Base-by-base conservation (phyloP, 1,140 invertebrate species). In the Pachypeltis micranthus region DNA sequence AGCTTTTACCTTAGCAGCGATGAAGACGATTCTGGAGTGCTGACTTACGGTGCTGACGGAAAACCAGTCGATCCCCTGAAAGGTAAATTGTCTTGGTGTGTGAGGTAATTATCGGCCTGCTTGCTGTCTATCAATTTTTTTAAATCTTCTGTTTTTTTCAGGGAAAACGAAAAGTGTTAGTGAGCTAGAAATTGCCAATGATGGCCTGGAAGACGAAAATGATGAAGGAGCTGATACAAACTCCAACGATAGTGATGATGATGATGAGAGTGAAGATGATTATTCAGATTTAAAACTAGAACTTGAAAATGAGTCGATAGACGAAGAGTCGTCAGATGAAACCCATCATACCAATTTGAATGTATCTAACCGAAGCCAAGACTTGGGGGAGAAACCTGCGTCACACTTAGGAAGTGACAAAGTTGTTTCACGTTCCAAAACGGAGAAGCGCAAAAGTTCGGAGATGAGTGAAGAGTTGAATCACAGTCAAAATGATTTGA, bases 191-290 rank as follows among this genome's bases (percentile, higher is more conserved):
- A n/a, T n/a, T n/a, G n/a, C n/a, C n/a, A n/a, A n/a, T n/a, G n/a
- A n/a, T n/a, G n/a, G n/a, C n/a, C n/a, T n/a, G n/a, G 21, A 14
- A 3, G 14, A 24, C 25, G 54, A n/a, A 29, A 34, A 59, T 19
- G 57, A 27, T 21, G 25, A 27, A 10, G 28, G 14, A 16, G 21
- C 21, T 51, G 63, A 54, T 26, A 57, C 27, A 31, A 57, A 57
- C 3, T 23, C 21, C 57, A 31, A 29, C 10, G 3, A 25, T 44
- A 24, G 31, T 57, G 68, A 69, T 27, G 69, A 74, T 63, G 72
- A 74, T 24, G 73, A 71, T 21, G 70, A 73, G 25, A 68, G 71
- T 24, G 62, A 70, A 27, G 63, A 68, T 63, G 60, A 67, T 44
- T 57, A 54, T 28, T 64, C 29, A n/a, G 67, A 66, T 56, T n/a